Base-by-base conservation (phyloP, 2,888 invertebrate species). In the Epinotia nisella region DNA sequence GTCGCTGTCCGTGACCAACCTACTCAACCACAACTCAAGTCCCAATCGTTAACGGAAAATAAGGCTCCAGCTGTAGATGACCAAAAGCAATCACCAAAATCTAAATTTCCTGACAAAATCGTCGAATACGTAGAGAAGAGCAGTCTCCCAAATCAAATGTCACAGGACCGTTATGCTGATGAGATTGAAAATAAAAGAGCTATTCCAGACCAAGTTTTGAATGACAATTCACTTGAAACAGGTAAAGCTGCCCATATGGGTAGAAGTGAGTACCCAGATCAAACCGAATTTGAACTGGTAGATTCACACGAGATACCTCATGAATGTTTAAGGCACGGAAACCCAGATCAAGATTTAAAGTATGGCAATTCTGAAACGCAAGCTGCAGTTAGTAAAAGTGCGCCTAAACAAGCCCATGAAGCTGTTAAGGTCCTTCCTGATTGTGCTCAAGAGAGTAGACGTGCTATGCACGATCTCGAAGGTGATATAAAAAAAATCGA, bases 11-110 rank as follows among this genome's bases (percentile, higher is more conserved):
- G 1, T 55, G 39, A 61, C 39, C 61, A 62, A 45, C 55, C 45
- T 49, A 17, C 3, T 15, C 53, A 56, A 55, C 35, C 41, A 24
- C 29, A 56, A 29, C 21, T 49, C 2, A 67, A n/a, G 3, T 67
- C 61, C 1, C 67, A 62, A 72, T 55, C 60, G 7, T 53, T 67
- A 29, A 61, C 60, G 15, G 71, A 55, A 61, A 41, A 29, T 35
- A 53, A 17, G 15, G 55, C 41, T 55, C 21, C 45, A 21, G 11
- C 17, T 21, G 21, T 29, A 15, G 21, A 41, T 41, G 41, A 66
- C 10, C 41, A n/a, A 7, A 53, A 41, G 10, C 62, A 10, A 11
- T 21, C 19, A 1, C 55, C 2, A 21, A 41, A 24, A 15, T n/a
- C 55, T 10, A 21, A 66, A 21, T 3, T 21, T 13, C 55, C 65